phyloP scores from a whole-genome alignment of 2,797 vertebrate species.

The Tragelaphus oryx region DNA sequence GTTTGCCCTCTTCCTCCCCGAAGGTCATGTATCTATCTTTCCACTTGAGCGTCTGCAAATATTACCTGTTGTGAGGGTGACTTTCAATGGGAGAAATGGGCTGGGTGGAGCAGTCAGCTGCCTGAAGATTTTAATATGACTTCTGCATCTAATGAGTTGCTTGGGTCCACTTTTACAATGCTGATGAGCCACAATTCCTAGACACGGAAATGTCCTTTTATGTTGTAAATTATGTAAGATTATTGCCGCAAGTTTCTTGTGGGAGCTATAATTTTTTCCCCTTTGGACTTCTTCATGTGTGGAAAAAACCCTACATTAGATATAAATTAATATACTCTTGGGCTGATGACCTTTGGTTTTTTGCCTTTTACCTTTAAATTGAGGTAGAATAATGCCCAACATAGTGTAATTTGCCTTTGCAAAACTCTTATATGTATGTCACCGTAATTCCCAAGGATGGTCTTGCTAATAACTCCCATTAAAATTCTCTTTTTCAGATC shows the following conservation, averaged over 20 bases:
- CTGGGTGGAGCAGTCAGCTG: background rate
- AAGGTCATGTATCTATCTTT: conserved; percentile 47
- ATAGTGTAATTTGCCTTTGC: conserved; percentile 71
- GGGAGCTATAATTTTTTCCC: conserved; percentile 74
- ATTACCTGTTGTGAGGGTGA: conserved; percentile 43
- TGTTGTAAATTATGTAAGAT: conserved; percentile 71
- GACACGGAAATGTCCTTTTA: conserved; percentile 65
- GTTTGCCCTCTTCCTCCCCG: conserved; percentile 43
- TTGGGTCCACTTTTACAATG: conserved; percentile 60
- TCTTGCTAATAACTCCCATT: conserved; percentile 73
- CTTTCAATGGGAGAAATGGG: background rate
- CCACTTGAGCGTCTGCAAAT: background rate
- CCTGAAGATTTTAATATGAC: conserved; percentile 34
- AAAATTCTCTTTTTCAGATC: conserved; percentile 41
- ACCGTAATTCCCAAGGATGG: conserved; percentile 65
- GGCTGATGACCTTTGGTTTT: conserved; percentile 73
- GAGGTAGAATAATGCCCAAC: conserved; percentile 73
- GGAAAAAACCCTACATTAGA: conserved; percentile 72
- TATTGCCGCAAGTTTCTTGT: conserved; percentile 77
- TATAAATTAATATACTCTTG: conserved; percentile 78
- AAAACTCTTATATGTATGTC: conserved; percentile 73
- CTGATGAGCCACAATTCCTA: conserved; percentile 60
- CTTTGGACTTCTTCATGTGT: conserved; percentile 78
- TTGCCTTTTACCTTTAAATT: conserved; percentile 76
- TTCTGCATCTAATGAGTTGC: conserved; percentile 61